Conservation (phyloP, 64 coral and sea anemone genomes). For the Acropora yongei region DNA sequence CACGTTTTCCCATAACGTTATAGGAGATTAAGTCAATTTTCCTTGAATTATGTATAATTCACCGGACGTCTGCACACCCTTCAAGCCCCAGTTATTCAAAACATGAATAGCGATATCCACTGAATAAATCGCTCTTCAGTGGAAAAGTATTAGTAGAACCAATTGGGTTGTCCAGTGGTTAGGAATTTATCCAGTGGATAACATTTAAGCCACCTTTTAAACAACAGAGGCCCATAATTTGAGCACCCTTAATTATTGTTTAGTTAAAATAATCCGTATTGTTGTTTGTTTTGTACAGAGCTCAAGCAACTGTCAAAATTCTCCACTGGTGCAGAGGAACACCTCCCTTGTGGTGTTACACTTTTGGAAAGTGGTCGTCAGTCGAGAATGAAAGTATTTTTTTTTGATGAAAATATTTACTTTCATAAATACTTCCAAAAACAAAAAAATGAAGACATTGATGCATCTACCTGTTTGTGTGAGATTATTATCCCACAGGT, state of each 20-base stretch:
- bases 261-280: not conserved
- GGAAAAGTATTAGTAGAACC: not conserved
- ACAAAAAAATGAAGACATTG: no score
- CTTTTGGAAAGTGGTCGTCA: no score
- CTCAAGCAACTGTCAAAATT: conserved; percentile 4
- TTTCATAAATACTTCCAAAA: no score
- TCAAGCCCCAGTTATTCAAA: not conserved
- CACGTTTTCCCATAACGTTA: not conserved
- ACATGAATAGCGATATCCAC: not conserved
- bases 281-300: not conserved
- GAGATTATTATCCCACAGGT: not conserved
- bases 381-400: no score
- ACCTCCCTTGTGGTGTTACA: no score
- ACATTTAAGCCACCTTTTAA: not conserved
- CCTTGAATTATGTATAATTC: not conserved
- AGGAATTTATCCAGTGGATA: not conserved
- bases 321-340: conserved; percentile 7
- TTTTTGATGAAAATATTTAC: no score
- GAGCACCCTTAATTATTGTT: not conserved
- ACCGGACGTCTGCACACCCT: not conserved
- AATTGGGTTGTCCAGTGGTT: conserved; percentile 1
- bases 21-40: conserved; percentile 3
- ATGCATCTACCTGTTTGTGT: not conserved
- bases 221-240: not conserved
- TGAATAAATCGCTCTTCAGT: not conserved